Evolutionary conservation across 2,113 vertebrate genomes (phyloP).

Genomic region (Sebastes fasciatus): DNA sequence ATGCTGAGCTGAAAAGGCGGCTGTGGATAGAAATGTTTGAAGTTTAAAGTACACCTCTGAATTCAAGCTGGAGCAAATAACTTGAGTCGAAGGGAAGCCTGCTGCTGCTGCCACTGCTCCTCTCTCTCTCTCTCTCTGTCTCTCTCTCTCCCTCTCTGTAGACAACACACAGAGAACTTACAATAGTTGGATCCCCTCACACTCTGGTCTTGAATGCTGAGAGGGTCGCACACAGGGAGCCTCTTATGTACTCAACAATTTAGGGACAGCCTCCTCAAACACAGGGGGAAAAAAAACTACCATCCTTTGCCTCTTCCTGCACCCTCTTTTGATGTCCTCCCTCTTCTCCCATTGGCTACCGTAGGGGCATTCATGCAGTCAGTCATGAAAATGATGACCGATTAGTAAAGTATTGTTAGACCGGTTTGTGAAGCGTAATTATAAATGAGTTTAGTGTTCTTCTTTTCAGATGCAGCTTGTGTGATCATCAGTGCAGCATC

Average conservation of each 20-base stretch:
- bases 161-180: slow-evolving; percentile 75
- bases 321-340: slow-evolving; percentile 59
- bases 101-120: slow-evolving; percentile 43
- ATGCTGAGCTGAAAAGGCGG: slow-evolving; percentile 59
- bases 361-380: slow-evolving; percentile 30
- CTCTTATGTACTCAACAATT: slow-evolving; percentile 83
- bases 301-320: slow-evolving; percentile 66
- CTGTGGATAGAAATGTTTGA: slow-evolving; percentile 73
- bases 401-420: neutral
- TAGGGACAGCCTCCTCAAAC: slow-evolving; percentile 80
- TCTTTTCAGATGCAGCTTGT: slow-evolving; percentile 9
- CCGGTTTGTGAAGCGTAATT: neutral
- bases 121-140: slow-evolving; percentile 31
- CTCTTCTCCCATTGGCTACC: slow-evolving; percentile 37
- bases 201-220: slow-evolving; percentile 82
- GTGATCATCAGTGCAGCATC: neutral
- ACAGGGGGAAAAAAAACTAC: slow-evolving; percentile 40
- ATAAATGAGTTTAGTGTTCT: neutral
- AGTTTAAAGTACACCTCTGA: slow-evolving; percentile 68
- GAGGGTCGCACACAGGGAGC: slow-evolving; percentile 82
- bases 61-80: slow-evolving; percentile 55
- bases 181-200: slow-evolving; percentile 78
- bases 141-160: slow-evolving; percentile 51
- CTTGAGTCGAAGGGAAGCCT: slow-evolving; percentile 43
- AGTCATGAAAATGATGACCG: slow-evolving; percentile 12